A percentile compares a stretch with the other conserved stretches of the same genome.
Evolutionary conservation across 2,113 vertebrate genomes (phyloP).

Genomic region (Petrocephalus zakoni): DNA sequence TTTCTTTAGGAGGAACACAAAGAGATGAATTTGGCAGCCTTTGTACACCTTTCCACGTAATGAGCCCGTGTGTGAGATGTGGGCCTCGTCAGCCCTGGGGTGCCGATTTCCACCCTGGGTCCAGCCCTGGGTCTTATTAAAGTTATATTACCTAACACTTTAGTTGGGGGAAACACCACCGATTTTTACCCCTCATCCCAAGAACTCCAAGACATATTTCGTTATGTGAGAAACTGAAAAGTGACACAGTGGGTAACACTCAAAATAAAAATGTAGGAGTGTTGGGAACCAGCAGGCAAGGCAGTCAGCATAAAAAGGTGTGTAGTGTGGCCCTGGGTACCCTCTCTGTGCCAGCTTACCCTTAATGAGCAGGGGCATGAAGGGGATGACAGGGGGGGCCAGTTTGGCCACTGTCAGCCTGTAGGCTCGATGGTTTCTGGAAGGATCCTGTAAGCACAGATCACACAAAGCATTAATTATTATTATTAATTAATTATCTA

Average conservation of each 20-base stretch:
- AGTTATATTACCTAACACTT: not conserved
- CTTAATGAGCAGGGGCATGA: slow-evolving; percentile 98
- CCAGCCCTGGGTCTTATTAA: not conserved
- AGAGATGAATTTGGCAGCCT: not conserved
- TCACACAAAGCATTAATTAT: not conserved
- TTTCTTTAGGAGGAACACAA: not conserved
- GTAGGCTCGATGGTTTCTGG: slow-evolving; percentile 93
- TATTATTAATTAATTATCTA: too few relatives aligned
- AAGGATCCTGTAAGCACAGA: slow-evolving; percentile 78
- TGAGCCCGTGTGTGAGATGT: not conserved
- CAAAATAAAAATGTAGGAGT: not conserved
- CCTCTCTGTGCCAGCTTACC: slow-evolving; percentile 60
- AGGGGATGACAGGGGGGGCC: slow-evolving; percentile 92
- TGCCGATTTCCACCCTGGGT: not conserved
- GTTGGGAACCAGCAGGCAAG: not conserved
- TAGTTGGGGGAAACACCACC: not conserved
- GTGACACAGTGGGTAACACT: not conserved
- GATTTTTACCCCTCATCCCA: not conserved
- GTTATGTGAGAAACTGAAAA: not conserved
- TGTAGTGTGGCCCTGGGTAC: not conserved
- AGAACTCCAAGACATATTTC: not conserved
- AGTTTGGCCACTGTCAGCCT: slow-evolving; percentile 86
- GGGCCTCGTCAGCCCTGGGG: not conserved
- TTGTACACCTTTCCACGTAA: not conserved
- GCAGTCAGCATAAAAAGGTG: not conserved